Conservation (phyloP, 2,113 vertebrate genomes). For the Struthio camelus region DNA sequence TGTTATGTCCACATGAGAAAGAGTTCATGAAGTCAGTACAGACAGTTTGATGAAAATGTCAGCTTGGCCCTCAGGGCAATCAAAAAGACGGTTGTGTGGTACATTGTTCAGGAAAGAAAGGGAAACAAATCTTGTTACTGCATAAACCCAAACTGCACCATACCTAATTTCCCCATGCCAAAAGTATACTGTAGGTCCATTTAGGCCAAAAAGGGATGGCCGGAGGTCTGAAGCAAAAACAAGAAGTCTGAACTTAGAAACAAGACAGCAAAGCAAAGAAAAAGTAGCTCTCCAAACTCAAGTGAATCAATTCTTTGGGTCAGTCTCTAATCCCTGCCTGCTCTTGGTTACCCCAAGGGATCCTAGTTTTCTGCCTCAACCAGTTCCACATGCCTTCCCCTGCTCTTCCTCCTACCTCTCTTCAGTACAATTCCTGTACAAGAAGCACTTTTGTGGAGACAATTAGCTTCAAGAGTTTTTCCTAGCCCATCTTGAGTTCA, state of each 20-base stretch:
- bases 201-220: neutral
- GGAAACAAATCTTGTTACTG: neutral
- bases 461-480: neutral
- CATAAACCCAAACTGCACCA: neutral
- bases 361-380: constrained; percentile 51
- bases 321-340: neutral
- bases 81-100: neutral
- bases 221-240: neutral
- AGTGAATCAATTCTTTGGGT: neutral
- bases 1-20: rapidly evolving
- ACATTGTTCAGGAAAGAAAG: neutral
- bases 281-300: neutral
- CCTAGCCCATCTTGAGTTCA: neutral
- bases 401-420: neutral
- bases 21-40: neutral
- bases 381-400: neutral
- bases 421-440: constrained; percentile 38
- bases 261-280: neutral
- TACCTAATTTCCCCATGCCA: neutral
- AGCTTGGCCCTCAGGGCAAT: neutral
- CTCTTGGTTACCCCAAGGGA: constrained; percentile 12
- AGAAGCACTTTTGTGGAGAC: neutral
- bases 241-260: no score
- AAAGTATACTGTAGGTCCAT: neutral
- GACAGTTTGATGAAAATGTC: neutral